A percentile compares a stretch with the other conserved stretches of the same genome.
These are phyloP conservation scores for Dichetophora obliterata DNA, from an alignment of 2,888 invertebrate genomes.

Conservation along the genomic window DNA sequence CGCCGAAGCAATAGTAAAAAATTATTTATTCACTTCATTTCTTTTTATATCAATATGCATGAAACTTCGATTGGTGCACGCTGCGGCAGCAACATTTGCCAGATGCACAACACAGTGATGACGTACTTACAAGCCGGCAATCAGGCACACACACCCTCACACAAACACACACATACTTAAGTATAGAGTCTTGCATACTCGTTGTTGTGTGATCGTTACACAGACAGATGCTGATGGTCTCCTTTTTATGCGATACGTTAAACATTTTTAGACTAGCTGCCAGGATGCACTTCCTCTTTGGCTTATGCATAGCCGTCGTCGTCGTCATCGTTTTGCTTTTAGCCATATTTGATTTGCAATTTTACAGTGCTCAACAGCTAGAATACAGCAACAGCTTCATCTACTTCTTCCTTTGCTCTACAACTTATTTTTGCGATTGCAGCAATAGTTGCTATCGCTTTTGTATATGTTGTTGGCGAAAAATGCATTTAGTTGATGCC, in stretches of 20 bases:
- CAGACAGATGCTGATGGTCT: constrained; percentile 1
- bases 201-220: not conserved
- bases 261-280: constrained; percentile 13
- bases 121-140: not conserved
- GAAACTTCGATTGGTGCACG: not conserved
- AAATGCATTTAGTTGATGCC: constrained; percentile 9
- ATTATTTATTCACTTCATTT: constrained; percentile 24
- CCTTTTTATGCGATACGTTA: constrained; percentile 11
- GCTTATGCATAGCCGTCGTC: not conserved
- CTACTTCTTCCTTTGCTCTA: not conserved
- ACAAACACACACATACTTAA: not conserved
- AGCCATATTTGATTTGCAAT: constrained; percentile 33
- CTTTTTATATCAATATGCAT: constrained; percentile 8
- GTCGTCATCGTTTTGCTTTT: constrained; percentile 11
- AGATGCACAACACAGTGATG: constrained; percentile 3
- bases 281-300: not conserved
- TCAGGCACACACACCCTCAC: not conserved
- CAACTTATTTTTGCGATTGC: not conserved
- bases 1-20: not conserved
- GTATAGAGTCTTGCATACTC: too few species aligned
- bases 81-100: constrained; percentile 8
- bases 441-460: not conserved
- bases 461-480: not conserved
- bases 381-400: not conserved
- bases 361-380: not conserved